Conservation (phyloP, 35 echinoderm and acorn worm genomes). For the Hemicentrotus pulcherrimus region DNA sequence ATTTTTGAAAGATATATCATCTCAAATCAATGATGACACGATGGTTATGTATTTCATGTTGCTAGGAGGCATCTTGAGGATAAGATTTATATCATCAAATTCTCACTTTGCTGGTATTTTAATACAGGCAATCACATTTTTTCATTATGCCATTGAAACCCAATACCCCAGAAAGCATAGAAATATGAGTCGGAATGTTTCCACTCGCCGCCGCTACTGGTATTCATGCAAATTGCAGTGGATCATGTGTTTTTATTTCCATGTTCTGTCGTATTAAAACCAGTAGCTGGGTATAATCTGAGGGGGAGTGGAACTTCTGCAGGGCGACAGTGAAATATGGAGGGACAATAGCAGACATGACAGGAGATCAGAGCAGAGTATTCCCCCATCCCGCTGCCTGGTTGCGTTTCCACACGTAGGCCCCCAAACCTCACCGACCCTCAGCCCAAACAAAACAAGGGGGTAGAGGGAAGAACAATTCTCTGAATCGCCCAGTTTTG, state of each 20-base stretch:
- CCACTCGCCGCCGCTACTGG: background rate
- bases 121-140: background rate
- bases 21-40: background rate
- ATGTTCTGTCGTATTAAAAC: background rate
- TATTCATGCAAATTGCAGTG: background rate
- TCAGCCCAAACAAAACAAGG: slow-evolving; percentile 16
- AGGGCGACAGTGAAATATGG: slow-evolving; percentile 47
- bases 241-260: background rate
- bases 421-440: slow-evolving; percentile 9
- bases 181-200: background rate
- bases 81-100: slow-evolving; percentile 15
- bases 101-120: slow-evolving; percentile 12
- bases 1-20: background rate
- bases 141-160: background rate
- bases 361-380: slow-evolving; percentile 5
- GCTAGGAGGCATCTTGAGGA: background rate
- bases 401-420: slow-evolving; percentile 42
- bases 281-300: background rate
- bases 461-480: background rate
- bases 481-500: background rate
- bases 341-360: slow-evolving; percentile 6
- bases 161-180: background rate
- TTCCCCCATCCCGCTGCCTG: slow-evolving; percentile 12
- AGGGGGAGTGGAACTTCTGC: background rate
- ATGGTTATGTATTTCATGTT: background rate